Evolutionary conservation across 2,888 invertebrate species (phyloP).

Genomic region (Sacculina carcini): DNA sequence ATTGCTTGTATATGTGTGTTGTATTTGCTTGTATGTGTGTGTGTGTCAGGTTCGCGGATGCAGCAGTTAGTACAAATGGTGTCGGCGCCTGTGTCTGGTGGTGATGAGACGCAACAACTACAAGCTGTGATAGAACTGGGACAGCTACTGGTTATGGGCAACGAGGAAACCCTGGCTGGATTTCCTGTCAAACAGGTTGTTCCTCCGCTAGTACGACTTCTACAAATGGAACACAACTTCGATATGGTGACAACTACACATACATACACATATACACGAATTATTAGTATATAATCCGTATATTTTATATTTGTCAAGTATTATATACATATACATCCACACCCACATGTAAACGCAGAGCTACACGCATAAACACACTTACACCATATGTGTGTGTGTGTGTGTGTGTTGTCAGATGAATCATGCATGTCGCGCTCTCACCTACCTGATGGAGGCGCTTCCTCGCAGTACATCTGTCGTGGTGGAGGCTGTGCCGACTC

Average conservation of each 20-base stretch:
- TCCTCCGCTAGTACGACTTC: slow-evolving; percentile 66
- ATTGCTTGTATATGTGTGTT: not conserved
- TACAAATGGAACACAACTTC: slow-evolving; percentile 94
- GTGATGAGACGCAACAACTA: slow-evolving; percentile 82
- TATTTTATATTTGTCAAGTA: no score
- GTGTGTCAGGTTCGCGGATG: slow-evolving; percentile 40
- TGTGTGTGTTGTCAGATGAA: slow-evolving; percentile 89
- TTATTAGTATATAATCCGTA: no score
- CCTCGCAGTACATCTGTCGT: slow-evolving; percentile 88
- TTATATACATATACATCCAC: no score
- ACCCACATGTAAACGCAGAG: no score
- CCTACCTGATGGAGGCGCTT: slow-evolving; percentile 96
- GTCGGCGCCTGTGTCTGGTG: slow-evolving; percentile 69
- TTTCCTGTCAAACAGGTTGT: slow-evolving; percentile 95
- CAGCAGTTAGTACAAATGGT: slow-evolving; percentile 73
- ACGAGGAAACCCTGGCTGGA: slow-evolving; percentile 92
- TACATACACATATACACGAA: no score
- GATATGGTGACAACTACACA: slow-evolving; percentile 71
- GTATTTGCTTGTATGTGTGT: not conserved
- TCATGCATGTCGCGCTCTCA: slow-evolving; percentile 88
- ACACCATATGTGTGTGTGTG: no score
- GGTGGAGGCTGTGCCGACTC: slow-evolving; percentile 86
- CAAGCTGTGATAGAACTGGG: slow-evolving; percentile 97
- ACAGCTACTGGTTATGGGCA: slow-evolving; percentile 93
- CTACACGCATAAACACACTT: no score